Base-by-base conservation (phyloP, 2,888 invertebrate genomes). In the Anthoptus insignis region DNA sequence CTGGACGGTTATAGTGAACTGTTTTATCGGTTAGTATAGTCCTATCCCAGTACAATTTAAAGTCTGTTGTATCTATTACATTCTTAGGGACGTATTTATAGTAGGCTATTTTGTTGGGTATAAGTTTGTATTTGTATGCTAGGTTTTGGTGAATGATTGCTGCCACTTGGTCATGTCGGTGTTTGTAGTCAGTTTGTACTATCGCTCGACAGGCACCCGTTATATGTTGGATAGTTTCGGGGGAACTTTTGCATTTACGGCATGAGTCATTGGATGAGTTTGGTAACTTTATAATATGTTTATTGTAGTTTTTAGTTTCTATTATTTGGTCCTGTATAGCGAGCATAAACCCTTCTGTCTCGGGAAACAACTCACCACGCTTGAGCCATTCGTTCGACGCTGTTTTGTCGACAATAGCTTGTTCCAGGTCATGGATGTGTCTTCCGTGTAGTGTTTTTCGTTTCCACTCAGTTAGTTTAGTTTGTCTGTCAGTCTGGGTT, bases 371-470 rank as follows among this genome's bases (percentile, higher is more conserved):
- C 11, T 65, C 54, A 2, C 65, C 68, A 16, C 39, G 57, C 6
- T 37, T 50, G 14, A 67, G 65, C 67, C 67, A 67, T 24, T 29
- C 58, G 53, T 64, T 67, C 58, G 65, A 68, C 47, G 68, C 68
- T 14, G 34, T n/a, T 59, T 65, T 67, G 59, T 70, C 67, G 64
- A 67, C 66, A 47, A 59, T 14, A 77, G 76, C 4, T 42, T 63
- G 52, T 74, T 80, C 9, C 19, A 53, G n/a, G 16, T 64, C 57
- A 22, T 42, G 42, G 9, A 7, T 29, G n/a, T 64, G 53, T 42
- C 58, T 32, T 8, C 60, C 60, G 22, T 60, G 60, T 7, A 64
- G 29, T 8, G 57, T 8, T 21, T 64, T 64, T 21, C n/a, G 49
- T 1, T 13, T n/a, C 64, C 64, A 64, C 16, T 21, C 39, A 19